Conservation (phyloP, 2,888 invertebrate genomes). For the Drosophila neonasuta region DNA sequence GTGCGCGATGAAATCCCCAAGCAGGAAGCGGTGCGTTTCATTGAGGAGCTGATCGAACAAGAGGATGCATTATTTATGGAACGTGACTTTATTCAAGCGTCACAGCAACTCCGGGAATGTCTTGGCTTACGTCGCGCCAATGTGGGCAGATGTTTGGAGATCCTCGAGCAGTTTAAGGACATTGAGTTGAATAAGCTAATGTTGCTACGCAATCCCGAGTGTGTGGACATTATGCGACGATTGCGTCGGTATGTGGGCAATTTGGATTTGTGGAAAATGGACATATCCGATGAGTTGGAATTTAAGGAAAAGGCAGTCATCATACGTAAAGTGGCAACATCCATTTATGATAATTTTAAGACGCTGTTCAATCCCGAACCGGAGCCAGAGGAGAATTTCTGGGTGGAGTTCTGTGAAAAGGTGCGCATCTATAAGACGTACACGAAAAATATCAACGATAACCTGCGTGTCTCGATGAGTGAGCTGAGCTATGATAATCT, state of each 20-base stretch:
- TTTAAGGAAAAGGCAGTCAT: slow-evolving; percentile 87
- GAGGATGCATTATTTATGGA: slow-evolving; percentile 79
- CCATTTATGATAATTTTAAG: slow-evolving; percentile 82
- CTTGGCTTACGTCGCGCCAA: slow-evolving; percentile 84
- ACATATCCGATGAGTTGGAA: slow-evolving; percentile 84
- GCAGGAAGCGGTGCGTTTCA: slow-evolving; percentile 77
- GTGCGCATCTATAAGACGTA: slow-evolving; percentile 87
- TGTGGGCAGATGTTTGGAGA: slow-evolving; percentile 87
- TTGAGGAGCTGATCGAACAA: slow-evolving; percentile 78
- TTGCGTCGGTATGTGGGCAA: slow-evolving; percentile 91
- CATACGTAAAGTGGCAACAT: slow-evolving; percentile 88
- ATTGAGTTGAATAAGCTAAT: slow-evolving; percentile 85
- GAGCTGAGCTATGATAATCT: slow-evolving; percentile 74
- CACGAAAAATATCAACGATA: slow-evolving; percentile 84
- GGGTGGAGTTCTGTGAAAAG: slow-evolving; percentile 87
- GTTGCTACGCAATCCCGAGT: slow-evolving; percentile 90
- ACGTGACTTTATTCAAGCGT: slow-evolving; percentile 78
- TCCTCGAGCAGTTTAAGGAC: slow-evolving; percentile 85
- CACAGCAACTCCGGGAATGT: slow-evolving; percentile 81
- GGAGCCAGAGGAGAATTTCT: slow-evolving; percentile 86
- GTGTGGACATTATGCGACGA: slow-evolving; percentile 90
- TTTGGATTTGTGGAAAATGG: slow-evolving; percentile 87
- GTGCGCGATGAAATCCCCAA: slow-evolving; percentile 71
- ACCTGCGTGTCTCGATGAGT: slow-evolving; percentile 75
- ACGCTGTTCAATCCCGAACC: slow-evolving; percentile 84